Evolutionary conservation across 1,140 invertebrate species (phyloP).

Genomic region (Xylocopa sonorina): DNA sequence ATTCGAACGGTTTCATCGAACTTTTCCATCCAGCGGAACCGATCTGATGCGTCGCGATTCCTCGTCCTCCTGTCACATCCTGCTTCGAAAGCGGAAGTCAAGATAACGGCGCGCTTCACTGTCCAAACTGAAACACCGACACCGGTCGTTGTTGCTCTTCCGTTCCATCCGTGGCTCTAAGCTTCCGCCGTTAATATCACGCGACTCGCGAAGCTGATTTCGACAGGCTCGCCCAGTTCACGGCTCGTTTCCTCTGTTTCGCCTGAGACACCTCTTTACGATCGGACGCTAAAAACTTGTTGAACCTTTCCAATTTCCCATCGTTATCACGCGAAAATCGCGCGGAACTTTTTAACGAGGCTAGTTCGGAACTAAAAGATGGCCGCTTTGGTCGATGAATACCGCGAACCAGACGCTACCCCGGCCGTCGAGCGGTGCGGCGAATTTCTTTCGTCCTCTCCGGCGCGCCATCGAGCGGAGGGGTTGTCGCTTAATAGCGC

Average conservation of each 20-base stretch:
- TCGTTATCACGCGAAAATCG: neutral
- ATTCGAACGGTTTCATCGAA: neutral
- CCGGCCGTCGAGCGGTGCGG: neutral
- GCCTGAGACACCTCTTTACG: no score
- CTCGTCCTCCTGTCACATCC: neutral
- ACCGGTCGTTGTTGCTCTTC: slow-evolving; percentile 4
- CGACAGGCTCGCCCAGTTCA: slow-evolving; percentile 36
- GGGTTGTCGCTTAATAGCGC: slow-evolving; percentile 6
- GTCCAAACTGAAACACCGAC: slow-evolving; percentile 11
- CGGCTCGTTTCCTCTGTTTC: slow-evolving; percentile 24
- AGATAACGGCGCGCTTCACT: slow-evolving; percentile 34
- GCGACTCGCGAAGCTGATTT: slow-evolving; percentile 46
- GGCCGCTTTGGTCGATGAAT: neutral
- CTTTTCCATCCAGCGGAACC: no score
- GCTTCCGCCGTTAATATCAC: slow-evolving; percentile 43
- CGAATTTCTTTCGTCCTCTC: neutral
- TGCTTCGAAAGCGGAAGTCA: slow-evolving; percentile 35
- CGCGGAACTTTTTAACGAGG: no score
- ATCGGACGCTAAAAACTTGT: no score
- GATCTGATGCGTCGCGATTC: neutral
- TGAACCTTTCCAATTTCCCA: neutral
- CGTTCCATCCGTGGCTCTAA: slow-evolving; percentile 33
- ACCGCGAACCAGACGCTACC: slow-evolving; percentile 7
- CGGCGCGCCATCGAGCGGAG: neutral
- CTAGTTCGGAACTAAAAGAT: neutral